These are phyloP conservation scores for Periophthalmus modestus DNA, from an alignment of 2,113 vertebrate species.

Conservation along the genomic window DNA sequence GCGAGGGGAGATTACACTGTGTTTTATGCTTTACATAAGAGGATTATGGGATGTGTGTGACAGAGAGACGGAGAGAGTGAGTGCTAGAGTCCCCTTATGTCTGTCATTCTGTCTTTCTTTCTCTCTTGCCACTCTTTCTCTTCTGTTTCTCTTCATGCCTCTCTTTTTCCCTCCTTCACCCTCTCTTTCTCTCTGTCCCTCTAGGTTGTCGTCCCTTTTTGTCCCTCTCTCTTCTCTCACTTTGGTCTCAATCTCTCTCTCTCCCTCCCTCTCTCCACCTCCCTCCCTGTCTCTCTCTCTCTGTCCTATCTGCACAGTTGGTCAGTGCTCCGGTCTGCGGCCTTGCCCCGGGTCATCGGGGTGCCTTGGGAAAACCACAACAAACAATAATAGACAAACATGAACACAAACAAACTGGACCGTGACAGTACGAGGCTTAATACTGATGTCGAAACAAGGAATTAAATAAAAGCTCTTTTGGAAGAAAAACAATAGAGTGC, in stretches of 20 bases:
- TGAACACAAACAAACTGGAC: background rate
- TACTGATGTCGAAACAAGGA: background rate
- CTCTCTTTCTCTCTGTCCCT: background rate
- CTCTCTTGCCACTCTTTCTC: conserved; percentile 21
- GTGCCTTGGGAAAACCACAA: conserved; percentile 47
- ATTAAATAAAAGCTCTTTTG: background rate
- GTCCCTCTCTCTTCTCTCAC: too few species aligned
- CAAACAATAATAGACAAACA: conserved; percentile 22
- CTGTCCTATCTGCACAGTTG: background rate
- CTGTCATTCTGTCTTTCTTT: conserved; percentile 29
- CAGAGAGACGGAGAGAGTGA: conserved; percentile 26
- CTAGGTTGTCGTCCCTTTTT: background rate
- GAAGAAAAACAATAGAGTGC: background rate
- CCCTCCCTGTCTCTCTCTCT: too few species aligned
- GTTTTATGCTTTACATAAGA: conserved; percentile 76
- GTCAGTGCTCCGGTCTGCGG: background rate
- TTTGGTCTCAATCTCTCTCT: too few species aligned
- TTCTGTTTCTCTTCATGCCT: too few species aligned
- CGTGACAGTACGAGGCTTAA: background rate
- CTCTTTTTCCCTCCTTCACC: background rate
- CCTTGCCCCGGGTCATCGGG: background rate
- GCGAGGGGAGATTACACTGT: conserved; percentile 61
- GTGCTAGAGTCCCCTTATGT: conserved; percentile 57
- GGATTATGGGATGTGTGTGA: conserved; percentile 53
- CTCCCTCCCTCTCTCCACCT: too few species aligned